Evolutionary conservation across 2,113 vertebrate genomes (phyloP).

Genomic region (Siniperca chuatsi): DNA sequence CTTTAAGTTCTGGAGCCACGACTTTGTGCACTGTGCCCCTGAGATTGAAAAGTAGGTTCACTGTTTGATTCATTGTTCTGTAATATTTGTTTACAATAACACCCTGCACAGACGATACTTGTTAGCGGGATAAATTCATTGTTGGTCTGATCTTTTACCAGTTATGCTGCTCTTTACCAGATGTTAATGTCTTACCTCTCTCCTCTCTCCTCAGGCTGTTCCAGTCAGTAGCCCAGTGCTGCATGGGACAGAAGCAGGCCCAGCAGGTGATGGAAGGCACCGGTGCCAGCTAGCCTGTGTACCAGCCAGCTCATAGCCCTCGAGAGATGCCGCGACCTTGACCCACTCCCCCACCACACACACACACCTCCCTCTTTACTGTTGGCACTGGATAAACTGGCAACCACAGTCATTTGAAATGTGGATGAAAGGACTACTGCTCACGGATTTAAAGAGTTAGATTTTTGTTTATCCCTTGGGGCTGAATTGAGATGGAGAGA

Average conservation of each 20-base stretch:
- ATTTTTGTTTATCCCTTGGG: slow-evolving; percentile 65
- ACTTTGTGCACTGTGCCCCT: slow-evolving; percentile 99
- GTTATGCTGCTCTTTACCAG: no score
- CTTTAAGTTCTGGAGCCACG: slow-evolving; percentile 99
- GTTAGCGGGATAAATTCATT: not conserved
- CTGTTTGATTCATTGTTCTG: not conserved
- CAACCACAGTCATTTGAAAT: slow-evolving; percentile 65
- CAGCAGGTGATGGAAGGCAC: slow-evolving; percentile 99
- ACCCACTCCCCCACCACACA: slow-evolving; percentile 66
- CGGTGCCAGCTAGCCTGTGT: slow-evolving; percentile 92
- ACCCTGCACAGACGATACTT: not conserved
- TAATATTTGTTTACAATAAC: not conserved
- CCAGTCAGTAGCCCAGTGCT: slow-evolving; percentile 99
- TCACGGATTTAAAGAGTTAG: slow-evolving; percentile 68
- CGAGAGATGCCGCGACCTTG: slow-evolving; percentile 71
- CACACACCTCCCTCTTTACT: slow-evolving; percentile 74
- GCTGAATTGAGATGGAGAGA: slow-evolving; percentile 63
- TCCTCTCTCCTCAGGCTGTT: slow-evolving; percentile 88
- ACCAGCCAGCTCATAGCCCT: slow-evolving; percentile 70
- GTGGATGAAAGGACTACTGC: slow-evolving; percentile 78
- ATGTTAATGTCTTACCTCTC: not conserved
- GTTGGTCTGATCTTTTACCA: no score
- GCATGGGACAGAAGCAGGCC: slow-evolving; percentile 99
- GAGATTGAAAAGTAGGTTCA: slow-evolving; percentile 97
- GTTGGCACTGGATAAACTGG: slow-evolving; percentile 87